These are phyloP conservation scores for Scopus umbretta DNA, from an alignment of 2,113 vertebrate genomes.

Conservation along the genomic window DNA sequence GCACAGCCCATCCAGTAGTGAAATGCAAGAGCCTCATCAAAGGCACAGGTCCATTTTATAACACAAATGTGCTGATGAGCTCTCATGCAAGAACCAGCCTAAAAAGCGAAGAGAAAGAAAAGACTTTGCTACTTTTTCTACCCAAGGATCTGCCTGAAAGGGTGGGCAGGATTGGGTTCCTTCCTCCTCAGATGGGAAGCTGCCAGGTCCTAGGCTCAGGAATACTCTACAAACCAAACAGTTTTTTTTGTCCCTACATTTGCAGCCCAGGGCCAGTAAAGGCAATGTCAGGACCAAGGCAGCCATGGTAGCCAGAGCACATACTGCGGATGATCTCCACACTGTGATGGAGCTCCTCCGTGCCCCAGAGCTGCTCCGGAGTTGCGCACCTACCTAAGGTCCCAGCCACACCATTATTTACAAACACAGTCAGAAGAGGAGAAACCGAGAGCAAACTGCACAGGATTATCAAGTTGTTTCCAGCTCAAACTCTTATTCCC, in stretches of 20 bases:
- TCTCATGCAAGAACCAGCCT: not conserved
- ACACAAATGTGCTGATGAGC: not conserved
- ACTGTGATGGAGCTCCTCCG: not conserved
- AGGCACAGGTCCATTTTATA: not conserved
- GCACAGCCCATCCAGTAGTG: not conserved
- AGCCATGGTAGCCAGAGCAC: not conserved
- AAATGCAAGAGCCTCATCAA: not conserved
- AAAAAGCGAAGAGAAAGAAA: not conserved
- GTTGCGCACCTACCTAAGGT: too few relatives aligned
- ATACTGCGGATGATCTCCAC: not conserved
- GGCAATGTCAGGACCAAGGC: not conserved
- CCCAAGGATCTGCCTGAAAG: not conserved
- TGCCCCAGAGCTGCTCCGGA: not conserved
- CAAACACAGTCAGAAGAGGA: not conserved
- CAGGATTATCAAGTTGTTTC: not conserved
- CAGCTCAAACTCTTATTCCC: not conserved
- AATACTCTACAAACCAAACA: not conserved
- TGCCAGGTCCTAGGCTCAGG: not conserved
- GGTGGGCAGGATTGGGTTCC: not conserved
- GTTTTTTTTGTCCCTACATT: not conserved
- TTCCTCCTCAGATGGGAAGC: not conserved
- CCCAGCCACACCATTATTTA: not conserved
- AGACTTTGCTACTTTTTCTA: not conserved
- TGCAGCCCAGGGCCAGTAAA: not conserved
- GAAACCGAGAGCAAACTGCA: not conserved